Evolutionary conservation across 2,113 vertebrate genomes (phyloP).

Genomic region (Cyanistes caeruleus): DNA sequence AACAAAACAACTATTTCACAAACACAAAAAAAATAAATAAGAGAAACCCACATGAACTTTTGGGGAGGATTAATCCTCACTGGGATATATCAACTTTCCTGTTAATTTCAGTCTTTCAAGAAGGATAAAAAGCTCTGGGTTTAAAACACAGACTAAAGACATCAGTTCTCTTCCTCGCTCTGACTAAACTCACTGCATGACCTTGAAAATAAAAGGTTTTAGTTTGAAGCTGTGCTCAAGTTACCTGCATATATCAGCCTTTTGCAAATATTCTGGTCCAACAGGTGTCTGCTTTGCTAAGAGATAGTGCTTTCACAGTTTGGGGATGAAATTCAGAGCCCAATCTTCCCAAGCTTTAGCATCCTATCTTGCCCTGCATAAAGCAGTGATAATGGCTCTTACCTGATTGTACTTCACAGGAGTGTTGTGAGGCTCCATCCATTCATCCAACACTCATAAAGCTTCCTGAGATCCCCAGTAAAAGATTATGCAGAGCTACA

Average conservation of each 20-base stretch:
- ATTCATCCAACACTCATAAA: slow-evolving; percentile 21
- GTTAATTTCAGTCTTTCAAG: slow-evolving; percentile 6
- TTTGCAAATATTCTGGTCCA: background rate
- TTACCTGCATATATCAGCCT: background rate
- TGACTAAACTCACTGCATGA: background rate
- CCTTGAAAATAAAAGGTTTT: background rate
- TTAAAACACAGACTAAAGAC: slow-evolving; percentile 1
- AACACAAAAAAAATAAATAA: background rate
- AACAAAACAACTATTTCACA: background rate
- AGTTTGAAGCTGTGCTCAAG: background rate
- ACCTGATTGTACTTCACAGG: background rate
- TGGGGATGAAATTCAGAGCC: background rate
- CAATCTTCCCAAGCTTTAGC: background rate
- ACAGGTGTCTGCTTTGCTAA: background rate
- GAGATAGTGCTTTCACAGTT: background rate
- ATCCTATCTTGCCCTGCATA: background rate
- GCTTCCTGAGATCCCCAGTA: slow-evolving; percentile 8
- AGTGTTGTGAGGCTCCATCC: background rate
- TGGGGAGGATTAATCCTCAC: slow-evolving; percentile 16
- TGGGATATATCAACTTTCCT: background rate
- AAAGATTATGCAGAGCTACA: background rate
- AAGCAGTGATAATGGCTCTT: background rate
- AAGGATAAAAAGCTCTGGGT: background rate
- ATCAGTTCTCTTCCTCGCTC: background rate
- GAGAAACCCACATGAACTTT: background rate